phyloP scores from a whole-genome alignment of 2,888 invertebrate species.

The Tortrix viridana region DNA sequence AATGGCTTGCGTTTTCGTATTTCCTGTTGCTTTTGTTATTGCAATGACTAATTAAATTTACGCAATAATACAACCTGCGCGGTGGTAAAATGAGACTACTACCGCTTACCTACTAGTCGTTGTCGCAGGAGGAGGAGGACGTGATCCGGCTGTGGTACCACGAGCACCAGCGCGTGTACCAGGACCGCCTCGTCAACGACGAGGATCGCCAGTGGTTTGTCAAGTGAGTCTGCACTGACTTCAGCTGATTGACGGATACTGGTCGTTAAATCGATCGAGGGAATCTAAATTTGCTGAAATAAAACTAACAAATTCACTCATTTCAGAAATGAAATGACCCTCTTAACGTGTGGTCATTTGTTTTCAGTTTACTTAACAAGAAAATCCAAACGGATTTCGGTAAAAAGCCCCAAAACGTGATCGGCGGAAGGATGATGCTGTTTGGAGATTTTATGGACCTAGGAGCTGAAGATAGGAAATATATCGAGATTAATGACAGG shows the following conservation, averaged over 20 bases:
- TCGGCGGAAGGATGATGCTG: conserved; percentile 83
- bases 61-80: too few species aligned
- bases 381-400: conserved; percentile 85
- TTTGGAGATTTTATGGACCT: conserved; percentile 88
- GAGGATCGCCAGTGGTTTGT: conserved; percentile 90
- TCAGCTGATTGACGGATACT: too few species aligned
- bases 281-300: too few species aligned
- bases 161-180: conserved; percentile 93
- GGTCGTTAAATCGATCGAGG: too few species aligned
- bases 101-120: too few species aligned
- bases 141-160: conserved; percentile 94
- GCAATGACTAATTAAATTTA: too few species aligned
- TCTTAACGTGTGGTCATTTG: too few species aligned
- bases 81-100: too few species aligned
- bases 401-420: conserved; percentile 72
- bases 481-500: conserved; percentile 86
- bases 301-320: too few species aligned
- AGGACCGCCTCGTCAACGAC: conserved; percentile 92
- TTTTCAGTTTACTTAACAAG: conserved; percentile 75
- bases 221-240: conserved; percentile 56
- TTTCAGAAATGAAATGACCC: too few species aligned
- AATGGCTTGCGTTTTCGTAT: too few species aligned
- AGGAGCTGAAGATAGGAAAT: conserved; percentile 82
- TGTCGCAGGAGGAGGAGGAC: conserved; percentile 78
- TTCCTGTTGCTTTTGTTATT: too few species aligned